A percentile compares a stretch with the other conserved stretches of the same genome.
Evolutionary conservation across 2,888 invertebrate species (phyloP).

Genomic region (Athalia cordata): DNA sequence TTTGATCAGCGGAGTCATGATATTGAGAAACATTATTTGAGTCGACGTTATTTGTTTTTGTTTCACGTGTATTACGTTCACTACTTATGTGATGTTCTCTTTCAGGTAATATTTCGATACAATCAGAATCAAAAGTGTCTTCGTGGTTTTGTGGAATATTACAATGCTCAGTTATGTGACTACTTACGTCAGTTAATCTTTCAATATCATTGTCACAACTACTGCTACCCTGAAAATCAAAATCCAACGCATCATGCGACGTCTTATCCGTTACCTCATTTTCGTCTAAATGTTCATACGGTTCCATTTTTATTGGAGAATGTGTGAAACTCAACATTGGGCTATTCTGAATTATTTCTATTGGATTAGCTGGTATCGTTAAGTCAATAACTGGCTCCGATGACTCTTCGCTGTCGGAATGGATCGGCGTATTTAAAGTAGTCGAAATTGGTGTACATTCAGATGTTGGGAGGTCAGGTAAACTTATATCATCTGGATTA

Average conservation of each 20-base stretch:
- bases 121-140: slow-evolving; percentile 33
- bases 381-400: slow-evolving; percentile 58
- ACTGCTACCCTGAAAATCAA: slow-evolving; percentile 59
- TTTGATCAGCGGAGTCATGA: neutral
- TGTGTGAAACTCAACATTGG: slow-evolving; percentile 70
- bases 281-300: slow-evolving; percentile 60
- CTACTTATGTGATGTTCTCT: neutral
- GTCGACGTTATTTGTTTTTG: neutral
- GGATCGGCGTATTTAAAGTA: slow-evolving; percentile 69
- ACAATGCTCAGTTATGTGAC: slow-evolving; percentile 34
- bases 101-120: slow-evolving; percentile 26
- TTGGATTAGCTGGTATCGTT: slow-evolving; percentile 63
- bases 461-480: slow-evolving; percentile 69
- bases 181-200: slow-evolving; percentile 19
- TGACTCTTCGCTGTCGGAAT: slow-evolving; percentile 70
- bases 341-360: slow-evolving; percentile 68
- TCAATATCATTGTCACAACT: slow-evolving; percentile 49
- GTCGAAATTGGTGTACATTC: slow-evolving; percentile 70
- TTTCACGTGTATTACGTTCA: neutral
- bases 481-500: slow-evolving; percentile 69
- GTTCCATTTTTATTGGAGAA: slow-evolving; percentile 63
- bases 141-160: slow-evolving; percentile 1
- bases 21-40: neutral
- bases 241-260: slow-evolving; percentile 57
- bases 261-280: slow-evolving; percentile 50